phyloP scores from a whole-genome alignment of 2,888 invertebrate species.

The Cecidostiba fungosa region DNA sequence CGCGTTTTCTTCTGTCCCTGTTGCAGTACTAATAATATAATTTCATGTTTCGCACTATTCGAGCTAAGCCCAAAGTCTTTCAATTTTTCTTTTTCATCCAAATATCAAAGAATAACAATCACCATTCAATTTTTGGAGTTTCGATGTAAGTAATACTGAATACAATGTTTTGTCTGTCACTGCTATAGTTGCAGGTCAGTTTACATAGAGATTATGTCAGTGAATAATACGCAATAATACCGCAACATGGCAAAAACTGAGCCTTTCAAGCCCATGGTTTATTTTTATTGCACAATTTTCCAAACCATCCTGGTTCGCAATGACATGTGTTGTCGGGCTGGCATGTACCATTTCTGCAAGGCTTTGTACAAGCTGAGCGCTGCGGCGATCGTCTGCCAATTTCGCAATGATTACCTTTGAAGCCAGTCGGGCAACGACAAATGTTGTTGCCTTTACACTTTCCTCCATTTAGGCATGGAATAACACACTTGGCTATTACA shows the following conservation, averaged over 20 bases:
- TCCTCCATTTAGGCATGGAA: slow-evolving; percentile 95
- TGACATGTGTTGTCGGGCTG: slow-evolving; percentile 86
- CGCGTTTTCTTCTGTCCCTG: slow-evolving; percentile 33
- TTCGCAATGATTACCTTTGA: slow-evolving; percentile 95
- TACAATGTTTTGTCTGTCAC: slow-evolving; percentile 45
- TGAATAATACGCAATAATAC: slow-evolving; percentile 62
- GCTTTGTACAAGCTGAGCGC: slow-evolving; percentile 87
- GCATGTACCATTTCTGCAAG: slow-evolving; percentile 90
- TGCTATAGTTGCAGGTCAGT: slow-evolving; percentile 23
- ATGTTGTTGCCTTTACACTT: slow-evolving; percentile 94
- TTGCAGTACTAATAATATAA: slow-evolving; percentile 59
- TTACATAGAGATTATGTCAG: slow-evolving; percentile 35
- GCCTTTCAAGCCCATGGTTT: slow-evolving; percentile 80
- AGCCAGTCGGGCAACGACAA: slow-evolving; percentile 92
- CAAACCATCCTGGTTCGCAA: slow-evolving; percentile 92
- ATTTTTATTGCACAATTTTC: slow-evolving; percentile 90
- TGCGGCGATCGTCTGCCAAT: slow-evolving; percentile 87
- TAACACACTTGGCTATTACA: slow-evolving; percentile 90
- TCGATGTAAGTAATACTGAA: slow-evolving; percentile 53
- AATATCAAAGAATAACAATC: slow-evolving; percentile 35
- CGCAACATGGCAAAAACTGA: slow-evolving; percentile 65
- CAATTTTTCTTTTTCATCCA: slow-evolving; percentile 20
- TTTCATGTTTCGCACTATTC: slow-evolving; percentile 25
- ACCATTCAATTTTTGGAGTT: slow-evolving; percentile 33
- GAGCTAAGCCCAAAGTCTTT: slow-evolving; percentile 38